Percentiles rank a stretch among this genome's conserved stretches.
These are phyloP conservation scores for Heptranchias perlo DNA, from an alignment of 2,113 vertebrate genomes.

Conservation along the genomic window DNA sequence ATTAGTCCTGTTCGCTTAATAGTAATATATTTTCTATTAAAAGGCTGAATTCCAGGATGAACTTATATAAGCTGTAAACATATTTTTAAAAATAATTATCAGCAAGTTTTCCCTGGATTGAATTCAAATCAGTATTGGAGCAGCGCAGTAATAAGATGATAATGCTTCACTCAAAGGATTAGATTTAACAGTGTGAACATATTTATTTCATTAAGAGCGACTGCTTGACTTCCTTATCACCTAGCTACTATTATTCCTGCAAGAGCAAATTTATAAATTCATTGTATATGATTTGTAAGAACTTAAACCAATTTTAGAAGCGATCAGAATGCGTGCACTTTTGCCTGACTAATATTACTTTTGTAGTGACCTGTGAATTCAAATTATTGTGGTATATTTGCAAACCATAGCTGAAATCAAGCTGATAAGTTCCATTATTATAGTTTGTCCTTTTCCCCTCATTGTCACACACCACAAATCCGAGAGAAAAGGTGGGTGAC, in stretches of 20 bases:
- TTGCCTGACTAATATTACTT: not conserved
- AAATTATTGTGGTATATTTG: not conserved
- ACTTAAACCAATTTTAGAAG: not conserved
- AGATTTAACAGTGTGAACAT: no score
- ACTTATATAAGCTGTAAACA: not conserved
- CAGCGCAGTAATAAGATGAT: not conserved
- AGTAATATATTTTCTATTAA: not conserved
- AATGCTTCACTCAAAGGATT: not conserved
- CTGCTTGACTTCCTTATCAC: not conserved
- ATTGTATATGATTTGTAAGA: not conserved
- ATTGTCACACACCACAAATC: not conserved
- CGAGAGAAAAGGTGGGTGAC: not conserved
- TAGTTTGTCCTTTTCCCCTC: not conserved
- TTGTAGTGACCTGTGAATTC: not conserved
- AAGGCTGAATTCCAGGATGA: not conserved
- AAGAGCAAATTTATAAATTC: not conserved
- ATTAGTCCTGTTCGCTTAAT: not conserved
- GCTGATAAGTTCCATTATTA: no score
- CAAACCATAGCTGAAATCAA: not conserved
- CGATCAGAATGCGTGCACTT: not conserved
- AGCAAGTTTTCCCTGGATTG: not conserved
- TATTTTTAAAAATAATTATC: not conserved
- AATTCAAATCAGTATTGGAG: not conserved
- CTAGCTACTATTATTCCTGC: not conserved
- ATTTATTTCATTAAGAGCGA: not conserved